Conservation (phyloP, 1,140 invertebrate species). For the Drosophila baimaii region DNA sequence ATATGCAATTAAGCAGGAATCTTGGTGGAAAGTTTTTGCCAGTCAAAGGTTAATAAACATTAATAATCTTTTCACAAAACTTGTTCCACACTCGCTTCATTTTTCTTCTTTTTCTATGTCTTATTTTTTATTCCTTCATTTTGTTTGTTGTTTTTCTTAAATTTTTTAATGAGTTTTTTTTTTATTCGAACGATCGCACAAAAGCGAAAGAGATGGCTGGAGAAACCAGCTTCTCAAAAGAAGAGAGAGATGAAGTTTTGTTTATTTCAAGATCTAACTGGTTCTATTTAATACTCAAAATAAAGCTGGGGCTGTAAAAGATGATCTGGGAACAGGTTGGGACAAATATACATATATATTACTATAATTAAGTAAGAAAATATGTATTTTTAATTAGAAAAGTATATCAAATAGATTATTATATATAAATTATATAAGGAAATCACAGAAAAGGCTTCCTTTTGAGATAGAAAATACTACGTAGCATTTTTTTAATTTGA, state of each 20-base stretch:
- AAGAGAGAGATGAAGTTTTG: background rate
- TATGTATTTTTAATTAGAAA: too few relatives aligned
- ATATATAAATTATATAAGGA: too few relatives aligned
- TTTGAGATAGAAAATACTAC: too few relatives aligned
- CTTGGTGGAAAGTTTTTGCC: constrained; percentile 21
- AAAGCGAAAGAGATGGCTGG: constrained; percentile 33
- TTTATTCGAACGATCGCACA: constrained; percentile 17
- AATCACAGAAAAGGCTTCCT: too few relatives aligned
- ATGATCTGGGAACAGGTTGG: background rate
- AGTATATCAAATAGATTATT: too few relatives aligned
- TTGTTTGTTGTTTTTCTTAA: constrained; percentile 10
- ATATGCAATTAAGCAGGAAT: background rate
- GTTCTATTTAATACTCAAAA: background rate
- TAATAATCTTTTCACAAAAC: constrained; percentile 59
- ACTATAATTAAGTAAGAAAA: too few relatives aligned
- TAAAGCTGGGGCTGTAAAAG: background rate
- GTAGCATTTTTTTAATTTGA: too few relatives aligned
- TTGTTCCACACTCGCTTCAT: constrained; percentile 42
- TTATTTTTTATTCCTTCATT: constrained; percentile 4
- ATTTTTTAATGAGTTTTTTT: constrained; percentile 6
- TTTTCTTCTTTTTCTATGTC: background rate
- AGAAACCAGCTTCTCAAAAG: background rate
- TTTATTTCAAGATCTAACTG: constrained; percentile 10
- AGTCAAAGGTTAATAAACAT: constrained; percentile 63
- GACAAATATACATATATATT: background rate